phyloP scores from a whole-genome alignment of 30 jellyfish, hydroid and myxozoan species.

The Rhopilema esculentum region DNA sequence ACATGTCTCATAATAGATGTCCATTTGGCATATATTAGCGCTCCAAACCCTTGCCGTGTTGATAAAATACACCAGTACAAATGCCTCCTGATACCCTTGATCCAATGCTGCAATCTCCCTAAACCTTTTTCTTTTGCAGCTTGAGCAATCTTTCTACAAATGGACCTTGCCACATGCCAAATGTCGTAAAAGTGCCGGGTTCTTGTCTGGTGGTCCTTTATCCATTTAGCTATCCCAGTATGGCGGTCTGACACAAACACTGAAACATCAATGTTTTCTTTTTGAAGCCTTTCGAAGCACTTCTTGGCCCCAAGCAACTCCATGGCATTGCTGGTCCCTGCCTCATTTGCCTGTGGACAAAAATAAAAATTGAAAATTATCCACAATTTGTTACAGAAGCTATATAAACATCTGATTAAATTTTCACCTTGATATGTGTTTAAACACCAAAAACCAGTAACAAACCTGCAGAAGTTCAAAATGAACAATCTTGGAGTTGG shows the following conservation, averaged over 20 bases:
- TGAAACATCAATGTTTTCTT: neutral
- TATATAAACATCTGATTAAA: neutral
- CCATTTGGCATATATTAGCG: slow-evolving; percentile 47
- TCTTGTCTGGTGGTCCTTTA: neutral
- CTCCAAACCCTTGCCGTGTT: slow-evolving; percentile 25
- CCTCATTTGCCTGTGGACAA: slow-evolving; percentile 34
- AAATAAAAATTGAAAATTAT: neutral
- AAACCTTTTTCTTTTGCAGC: slow-evolving; percentile 22
- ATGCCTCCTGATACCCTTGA: slow-evolving; percentile 24
- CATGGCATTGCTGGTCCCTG: slow-evolving; percentile 29
- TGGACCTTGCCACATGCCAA: slow-evolving; percentile 58
- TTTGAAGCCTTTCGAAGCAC: slow-evolving; percentile 3
- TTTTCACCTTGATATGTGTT: neutral
- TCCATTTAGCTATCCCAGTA: slow-evolving; percentile 37
- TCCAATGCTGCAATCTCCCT: slow-evolving; percentile 14
- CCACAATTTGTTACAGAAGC: neutral
- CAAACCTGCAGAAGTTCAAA: slow-evolving; percentile 32
- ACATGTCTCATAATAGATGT: slow-evolving; percentile 38
- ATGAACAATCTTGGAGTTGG: slow-evolving; percentile 11
- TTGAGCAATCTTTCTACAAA: slow-evolving; percentile 8
- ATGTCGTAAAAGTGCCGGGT: slow-evolving; percentile 38
- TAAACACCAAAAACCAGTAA: neutral
- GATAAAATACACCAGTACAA: slow-evolving; percentile 44
- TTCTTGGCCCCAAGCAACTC: slow-evolving; percentile 18
- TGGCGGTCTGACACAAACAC: slow-evolving; percentile 37